Evolutionary conservation across 2,113 vertebrate genomes (phyloP), one percentile per base, ranked within the genome.

Genomic region (Turnix velox): DNA sequence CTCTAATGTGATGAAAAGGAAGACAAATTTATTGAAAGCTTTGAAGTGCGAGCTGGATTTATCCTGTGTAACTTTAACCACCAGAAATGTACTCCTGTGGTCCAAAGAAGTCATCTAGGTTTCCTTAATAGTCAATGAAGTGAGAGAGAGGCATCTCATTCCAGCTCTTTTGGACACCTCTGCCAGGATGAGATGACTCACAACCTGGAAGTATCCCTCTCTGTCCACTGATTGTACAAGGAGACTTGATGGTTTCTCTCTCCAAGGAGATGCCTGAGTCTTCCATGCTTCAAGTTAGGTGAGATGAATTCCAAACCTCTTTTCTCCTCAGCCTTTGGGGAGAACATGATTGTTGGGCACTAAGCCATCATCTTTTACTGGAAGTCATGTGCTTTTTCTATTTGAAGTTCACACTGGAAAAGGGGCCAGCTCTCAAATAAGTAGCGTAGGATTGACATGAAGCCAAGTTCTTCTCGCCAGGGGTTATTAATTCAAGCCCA

Each of bases 161-260:
- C 80, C 80, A 81, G 63, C 25, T 76, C 3, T 49, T 88, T 51
- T 37, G 69, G 58, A 55, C 74, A 67, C 52, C 63, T 80, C 68
- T 84, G 88, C 74, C 68, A 88, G 84, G 69, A 61, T n/a, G 67
- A 65, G 46, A 51, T 91, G 92, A 91, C 42, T 94, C 80, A 76
- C 14, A 85, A 61, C 30, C 84, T 91, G 63, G 46, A 88, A 67
- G 52, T 55, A 55, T 91, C 69, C 46, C 9, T 91, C n/a, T 27
- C 51, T 71, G 67, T 33, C 74, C 63, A 40, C 18, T 51, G 46
- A 40, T 62, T 45, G 25, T 25, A 72, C 65, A 35, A 61, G 45
- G 33, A 63, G 40, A 45, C 28, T 59, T 45, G 31, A 37, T 61
- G 68, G 28, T 55, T 71, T 66, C 12, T n/a, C n/a, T n/a, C 51